Evolutionary conservation across 2,888 invertebrate genomes (phyloP).

Genomic region (Shargacucullia verbasci): DNA sequence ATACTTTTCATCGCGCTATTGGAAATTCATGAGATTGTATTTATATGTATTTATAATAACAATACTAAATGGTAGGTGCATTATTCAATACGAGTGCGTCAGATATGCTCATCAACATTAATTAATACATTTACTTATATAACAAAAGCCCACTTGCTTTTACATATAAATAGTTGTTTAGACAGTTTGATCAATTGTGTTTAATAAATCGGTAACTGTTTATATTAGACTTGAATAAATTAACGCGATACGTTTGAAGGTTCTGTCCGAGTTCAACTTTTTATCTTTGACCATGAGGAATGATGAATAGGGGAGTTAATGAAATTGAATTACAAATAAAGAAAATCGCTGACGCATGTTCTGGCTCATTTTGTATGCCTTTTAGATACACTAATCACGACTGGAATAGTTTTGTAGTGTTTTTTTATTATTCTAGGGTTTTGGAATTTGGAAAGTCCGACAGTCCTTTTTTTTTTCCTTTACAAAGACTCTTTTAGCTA

Average conservation of each 20-base stretch:
- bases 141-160: constrained; percentile 2
- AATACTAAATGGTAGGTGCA: not conserved
- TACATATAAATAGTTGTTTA: constrained; percentile 4
- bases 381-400: not conserved
- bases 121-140: constrained; percentile 11
- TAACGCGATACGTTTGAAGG: constrained; percentile 7
- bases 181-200: not conserved
- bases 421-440: too few relatives aligned
- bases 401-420: not conserved
- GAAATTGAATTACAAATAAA: constrained; percentile 15
- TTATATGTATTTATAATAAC: not conserved
- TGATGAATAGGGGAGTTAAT: constrained; percentile 42
- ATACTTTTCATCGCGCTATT: constrained; percentile 16
- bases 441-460: too few relatives aligned
- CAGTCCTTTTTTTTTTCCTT: too few relatives aligned
- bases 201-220: not conserved
- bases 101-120: constrained; percentile 15
- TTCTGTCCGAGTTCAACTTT: constrained; percentile 7
- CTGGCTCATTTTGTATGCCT: not conserved
- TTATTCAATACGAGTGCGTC: constrained; percentile 6
- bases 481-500: too few relatives aligned
- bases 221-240: constrained; percentile 35
- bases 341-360: constrained; percentile 10
- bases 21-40: constrained; percentile 1
- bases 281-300: constrained; percentile 13